phyloP scores from a whole-genome alignment of 2,888 invertebrate genomes.

The Pseudoips prasinana region DNA sequence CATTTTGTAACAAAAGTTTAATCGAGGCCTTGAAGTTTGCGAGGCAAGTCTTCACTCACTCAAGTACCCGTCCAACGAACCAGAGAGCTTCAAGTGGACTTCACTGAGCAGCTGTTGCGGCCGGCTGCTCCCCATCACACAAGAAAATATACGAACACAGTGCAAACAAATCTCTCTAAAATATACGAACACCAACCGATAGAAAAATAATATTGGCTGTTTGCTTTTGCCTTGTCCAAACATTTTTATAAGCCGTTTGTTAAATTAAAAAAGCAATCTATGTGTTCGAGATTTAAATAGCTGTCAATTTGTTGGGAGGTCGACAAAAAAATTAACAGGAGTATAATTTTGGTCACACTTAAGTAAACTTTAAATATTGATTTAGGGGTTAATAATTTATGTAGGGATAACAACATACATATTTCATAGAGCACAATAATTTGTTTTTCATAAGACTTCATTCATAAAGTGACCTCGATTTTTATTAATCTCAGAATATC shows the following conservation, averaged over 20 bases:
- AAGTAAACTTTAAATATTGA: too few species aligned
- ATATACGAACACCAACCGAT: conserved; percentile 41
- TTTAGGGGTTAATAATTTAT: too few species aligned
- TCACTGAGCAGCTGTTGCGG: conserved; percentile 56
- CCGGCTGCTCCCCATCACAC: conserved; percentile 63
- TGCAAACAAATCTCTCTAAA: conserved; percentile 59
- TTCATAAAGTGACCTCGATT: too few species aligned
- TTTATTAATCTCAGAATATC: too few species aligned
- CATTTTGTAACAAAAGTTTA: conserved; percentile 33
- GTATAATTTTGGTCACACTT: too few species aligned
- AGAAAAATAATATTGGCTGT: conserved; percentile 49
- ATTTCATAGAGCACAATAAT: too few species aligned
- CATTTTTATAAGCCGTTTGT: conserved; percentile 49
- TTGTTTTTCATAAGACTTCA: too few species aligned
- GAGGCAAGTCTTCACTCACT: conserved; percentile 34
- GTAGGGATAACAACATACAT: too few species aligned
- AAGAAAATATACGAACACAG: conserved; percentile 56
- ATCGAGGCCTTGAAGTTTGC: conserved; percentile 37
- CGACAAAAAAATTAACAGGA: too few species aligned
- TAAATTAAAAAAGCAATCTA: conserved; percentile 42
- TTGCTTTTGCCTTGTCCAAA: conserved; percentile 52
- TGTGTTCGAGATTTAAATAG: conserved; percentile 26
- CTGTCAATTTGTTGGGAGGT: conserved; percentile 1
- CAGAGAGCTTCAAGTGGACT: conserved; percentile 48
- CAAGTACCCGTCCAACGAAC: conserved; percentile 41